Evolutionary conservation across 2,888 invertebrate species (phyloP).

Genomic region (Dasypolia templi): DNA sequence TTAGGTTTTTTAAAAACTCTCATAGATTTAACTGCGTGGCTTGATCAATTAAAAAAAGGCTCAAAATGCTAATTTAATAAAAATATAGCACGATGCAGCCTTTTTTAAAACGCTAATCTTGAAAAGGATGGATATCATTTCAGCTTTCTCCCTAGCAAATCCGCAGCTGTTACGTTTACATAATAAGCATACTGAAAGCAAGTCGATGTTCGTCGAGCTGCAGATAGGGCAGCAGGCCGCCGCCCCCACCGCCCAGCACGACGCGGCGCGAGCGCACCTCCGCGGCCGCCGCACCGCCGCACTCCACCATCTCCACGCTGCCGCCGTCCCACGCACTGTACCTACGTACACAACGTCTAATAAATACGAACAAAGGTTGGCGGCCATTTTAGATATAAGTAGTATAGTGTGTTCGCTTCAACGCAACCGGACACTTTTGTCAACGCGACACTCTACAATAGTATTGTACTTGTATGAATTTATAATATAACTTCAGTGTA

Average conservation of each 20-base stretch:
- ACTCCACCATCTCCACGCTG: conserved; percentile 86
- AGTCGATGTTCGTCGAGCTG: conserved; percentile 86
- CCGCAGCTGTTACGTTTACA: too few species aligned
- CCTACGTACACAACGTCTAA: conserved; percentile 70
- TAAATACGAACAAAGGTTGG: fast-evolving
- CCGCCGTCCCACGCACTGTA: conserved; percentile 87
- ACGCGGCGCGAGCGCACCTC: conserved; percentile 80
- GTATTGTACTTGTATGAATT: not conserved
- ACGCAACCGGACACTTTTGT: not conserved
- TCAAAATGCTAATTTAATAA: not conserved
- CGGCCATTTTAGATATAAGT: not conserved
- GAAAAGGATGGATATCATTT: not conserved
- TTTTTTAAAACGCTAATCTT: not conserved
- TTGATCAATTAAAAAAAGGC: not conserved
- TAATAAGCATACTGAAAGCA: conserved; percentile 82
- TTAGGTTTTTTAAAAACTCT: not conserved
- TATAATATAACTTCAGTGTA: not conserved
- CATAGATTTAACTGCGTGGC: not conserved
- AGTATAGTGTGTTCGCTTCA: not conserved
- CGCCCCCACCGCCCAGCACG: conserved; percentile 83
- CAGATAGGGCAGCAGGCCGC: conserved; percentile 80
- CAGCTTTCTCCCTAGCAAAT: not conserved
- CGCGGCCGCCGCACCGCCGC: conserved; percentile 83
- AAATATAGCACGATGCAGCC: not conserved
- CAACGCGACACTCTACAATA: not conserved